Base-by-base conservation (phyloP, 2,888 invertebrate species). In the Podotricha telesiphe region DNA sequence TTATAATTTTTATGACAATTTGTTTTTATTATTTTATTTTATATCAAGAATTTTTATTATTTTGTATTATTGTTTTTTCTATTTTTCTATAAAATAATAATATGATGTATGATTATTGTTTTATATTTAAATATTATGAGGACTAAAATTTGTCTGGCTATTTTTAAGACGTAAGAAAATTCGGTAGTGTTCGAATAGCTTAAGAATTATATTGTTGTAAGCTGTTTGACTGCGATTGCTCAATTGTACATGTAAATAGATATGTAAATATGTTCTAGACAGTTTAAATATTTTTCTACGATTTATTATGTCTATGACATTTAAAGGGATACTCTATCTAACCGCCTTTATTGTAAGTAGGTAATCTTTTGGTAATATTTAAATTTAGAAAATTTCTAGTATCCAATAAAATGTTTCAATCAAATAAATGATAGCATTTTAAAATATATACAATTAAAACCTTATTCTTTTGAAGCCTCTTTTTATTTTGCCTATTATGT, bases 241-340 rank as follows among this genome's bases (percentile, higher is more conserved):
- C 65, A 68, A 58, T 19, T 65, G 55, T 58, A 40, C 28, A 50
- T 71, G 71, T 71, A 71, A 65, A 71, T 71, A 68, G 28, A 56
- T 20, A 20, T 65, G 62, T 70, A 71, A 65, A 67, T 70, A 67
- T 56, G 8, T 37, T 34, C 8, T 62, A 50, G 34, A 48, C 19
- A 20, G n/a, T 28, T 47, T 62, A 48, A 48, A 15, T 34, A 48
- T 40, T 28, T 13, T 45, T 28, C 20, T 59, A n/a, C 10, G 22
- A 45, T 28, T 59, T 45, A 10, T 6, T 59, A 22, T 37, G 37
- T 37, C 37, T 37, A 6, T 28, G 28, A 37, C 37, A 8, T 37
- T 8, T 8, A 37, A 8, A 8, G 1, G 10, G 15, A 53, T 17
- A 34, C 28, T 53, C n/a, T 28, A 53, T 8, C n/a, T 53, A n/a